These are phyloP conservation scores for Prietella phreatophila DNA, from an alignment of 2,113 vertebrate genomes.

Conservation along the genomic window DNA sequence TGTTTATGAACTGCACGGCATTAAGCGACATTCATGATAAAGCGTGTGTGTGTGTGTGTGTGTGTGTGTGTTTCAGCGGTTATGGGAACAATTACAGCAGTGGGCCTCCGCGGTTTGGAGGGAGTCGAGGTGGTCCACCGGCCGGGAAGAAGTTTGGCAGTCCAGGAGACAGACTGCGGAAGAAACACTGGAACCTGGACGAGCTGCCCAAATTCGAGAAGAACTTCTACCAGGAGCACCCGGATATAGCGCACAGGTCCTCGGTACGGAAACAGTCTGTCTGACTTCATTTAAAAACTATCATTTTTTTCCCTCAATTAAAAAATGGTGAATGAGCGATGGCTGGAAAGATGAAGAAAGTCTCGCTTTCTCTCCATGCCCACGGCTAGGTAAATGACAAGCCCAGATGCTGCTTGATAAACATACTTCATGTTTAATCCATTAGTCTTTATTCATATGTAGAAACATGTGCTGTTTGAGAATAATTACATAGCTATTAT, in stretches of 20 bases:
- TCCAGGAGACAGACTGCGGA: conserved; percentile 91
- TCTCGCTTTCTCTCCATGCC: too few relatives aligned
- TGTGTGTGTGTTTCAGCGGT: background rate
- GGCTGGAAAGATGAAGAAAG: too few relatives aligned
- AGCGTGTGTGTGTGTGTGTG: too few relatives aligned
- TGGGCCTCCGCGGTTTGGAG: conserved; percentile 89
- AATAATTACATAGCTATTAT: too few relatives aligned
- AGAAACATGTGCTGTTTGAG: too few relatives aligned
- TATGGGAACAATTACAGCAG: conserved; percentile 76
- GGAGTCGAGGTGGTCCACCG: conserved; percentile 81
- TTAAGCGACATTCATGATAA: background rate
- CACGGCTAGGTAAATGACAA: too few relatives aligned
- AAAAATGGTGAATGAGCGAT: too few relatives aligned
- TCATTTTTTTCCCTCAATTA: too few relatives aligned
- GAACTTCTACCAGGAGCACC: conserved; percentile 95
- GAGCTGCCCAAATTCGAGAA: conserved; percentile 98
- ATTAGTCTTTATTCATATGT: too few relatives aligned
- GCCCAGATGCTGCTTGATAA: too few relatives aligned
- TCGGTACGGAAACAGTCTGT: conserved; percentile 67
- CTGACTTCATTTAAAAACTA: too few relatives aligned
- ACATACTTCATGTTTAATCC: too few relatives aligned
- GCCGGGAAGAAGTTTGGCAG: conserved; percentile 89
- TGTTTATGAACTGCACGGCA: background rate
- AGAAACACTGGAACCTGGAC: conserved; percentile 97
- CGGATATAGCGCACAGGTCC: conserved; percentile 82